Percentiles rank a stretch among this genome's conserved stretches.
phyloP scores from a whole-genome alignment of 2,113 vertebrate genomes.

The Crotophaga sulcirostris region DNA sequence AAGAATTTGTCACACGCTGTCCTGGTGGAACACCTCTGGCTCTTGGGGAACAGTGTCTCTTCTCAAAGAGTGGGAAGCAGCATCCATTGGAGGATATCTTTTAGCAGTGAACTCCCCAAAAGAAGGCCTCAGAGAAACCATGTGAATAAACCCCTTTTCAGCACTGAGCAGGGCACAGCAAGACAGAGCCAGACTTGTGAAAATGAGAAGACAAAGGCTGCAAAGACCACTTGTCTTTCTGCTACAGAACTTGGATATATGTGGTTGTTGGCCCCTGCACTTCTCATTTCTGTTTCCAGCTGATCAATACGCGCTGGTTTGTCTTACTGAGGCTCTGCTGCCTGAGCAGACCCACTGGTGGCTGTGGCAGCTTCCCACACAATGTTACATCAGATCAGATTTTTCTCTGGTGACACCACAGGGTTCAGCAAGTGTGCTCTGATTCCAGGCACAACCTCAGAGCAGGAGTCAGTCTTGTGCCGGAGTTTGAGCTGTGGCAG shows the following conservation, averaged over 20 bases:
- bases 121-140: background rate
- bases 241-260: background rate
- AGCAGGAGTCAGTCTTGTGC: background rate
- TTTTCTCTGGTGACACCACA: slow-evolving; percentile 13
- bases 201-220: slow-evolving; percentile 44
- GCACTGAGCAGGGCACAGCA: background rate
- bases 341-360: background rate
- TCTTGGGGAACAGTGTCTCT: background rate
- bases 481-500: background rate
- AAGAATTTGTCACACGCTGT: slow-evolving; percentile 42
- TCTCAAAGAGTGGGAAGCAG: background rate
- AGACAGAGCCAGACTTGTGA: slow-evolving; percentile 27
- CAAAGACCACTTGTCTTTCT: slow-evolving; percentile 11
- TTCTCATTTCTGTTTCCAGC: background rate
- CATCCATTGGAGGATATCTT: background rate
- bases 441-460: background rate
- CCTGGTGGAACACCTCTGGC: slow-evolving; percentile 14
- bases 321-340: background rate
- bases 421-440: background rate
- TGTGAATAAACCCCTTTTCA: slow-evolving; percentile 17
- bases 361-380: slow-evolving; percentile 22
- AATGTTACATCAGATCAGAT: background rate
- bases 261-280: background rate
- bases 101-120: background rate
- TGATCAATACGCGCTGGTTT: background rate